Evolutionary conservation across 2,113 vertebrate genomes (phyloP), one percentile per base, ranked within the genome.

Genomic region (Tupaia tana): DNA sequence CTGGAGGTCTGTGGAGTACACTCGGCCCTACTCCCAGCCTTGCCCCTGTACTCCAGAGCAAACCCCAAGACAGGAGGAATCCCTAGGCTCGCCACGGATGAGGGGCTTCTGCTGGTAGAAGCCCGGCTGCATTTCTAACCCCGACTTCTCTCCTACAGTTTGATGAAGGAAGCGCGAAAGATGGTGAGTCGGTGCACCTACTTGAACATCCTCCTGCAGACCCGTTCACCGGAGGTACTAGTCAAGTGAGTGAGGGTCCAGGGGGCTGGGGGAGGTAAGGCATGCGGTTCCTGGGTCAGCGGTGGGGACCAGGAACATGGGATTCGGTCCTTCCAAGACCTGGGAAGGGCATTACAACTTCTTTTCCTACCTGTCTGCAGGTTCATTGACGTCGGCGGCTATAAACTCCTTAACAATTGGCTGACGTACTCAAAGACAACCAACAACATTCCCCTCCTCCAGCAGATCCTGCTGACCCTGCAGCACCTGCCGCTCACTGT

Each of bases 121-220:
- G 54, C 79, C 52, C 34, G n/a, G 4, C 52, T 69, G 43, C 9
- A 0, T 75, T 70, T 87, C 79, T 96, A 80, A 95, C 13, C 27
- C 27, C 6, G 1, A 19, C 15, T 56, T 59, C 10, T 95, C 15
- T 71, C 63, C 63, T 58, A 1, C 96, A 99, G 99, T 96, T 97
- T 99, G 2, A 99, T 99, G 99, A 99, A 99, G 97, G 99, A 99
- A 20, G 99, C 99, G 0, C 98, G 99, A 86, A 99, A 99, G 98
- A 99, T 99, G 99, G 99, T 99, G 97, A 99, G 99, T 93, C 99
- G 99, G n/a, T 99, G 99, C 94, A 99, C 99, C 95, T 99, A 99
- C 97, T 97, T 99, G 94, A 99, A 99, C 97, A 99, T 99, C 95
- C 96, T 99, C n/a, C 98, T 99, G 91, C 99, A 99, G 98, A 99